Evolutionary conservation across 53 echinoderm and acorn worm species (phyloP).

Genomic region (Apostichopus leukothele): DNA sequence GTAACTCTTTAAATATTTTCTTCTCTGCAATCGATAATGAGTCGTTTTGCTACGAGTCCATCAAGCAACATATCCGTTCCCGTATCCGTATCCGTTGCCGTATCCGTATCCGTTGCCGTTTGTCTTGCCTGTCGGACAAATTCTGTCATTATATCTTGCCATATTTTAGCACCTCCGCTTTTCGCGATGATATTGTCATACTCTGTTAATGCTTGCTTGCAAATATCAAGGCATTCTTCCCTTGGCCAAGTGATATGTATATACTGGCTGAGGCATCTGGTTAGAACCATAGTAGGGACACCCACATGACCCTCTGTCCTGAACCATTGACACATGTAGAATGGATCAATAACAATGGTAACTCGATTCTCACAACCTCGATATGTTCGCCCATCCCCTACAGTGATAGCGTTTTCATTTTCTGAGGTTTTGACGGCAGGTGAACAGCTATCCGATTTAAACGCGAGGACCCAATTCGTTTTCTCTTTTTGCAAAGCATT

Average conservation of each 20-base stretch:
- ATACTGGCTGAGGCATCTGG: slow-evolving; percentile 11
- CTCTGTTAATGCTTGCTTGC: background rate
- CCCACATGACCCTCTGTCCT: slow-evolving; percentile 31
- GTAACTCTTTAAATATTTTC: background rate
- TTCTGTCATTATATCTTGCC: background rate
- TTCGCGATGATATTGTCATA: background rate
- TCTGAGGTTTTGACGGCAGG: background rate
- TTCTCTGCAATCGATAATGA: background rate
- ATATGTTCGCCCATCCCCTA: slow-evolving; percentile 27
- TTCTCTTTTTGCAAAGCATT: background rate
- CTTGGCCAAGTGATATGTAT: slow-evolving; percentile 28
- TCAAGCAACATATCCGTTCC: background rate
- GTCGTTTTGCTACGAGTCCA: background rate
- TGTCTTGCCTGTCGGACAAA: slow-evolving; percentile 22
- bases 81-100: no score
- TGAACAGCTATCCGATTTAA: background rate
- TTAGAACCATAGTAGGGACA: slow-evolving; percentile 15
- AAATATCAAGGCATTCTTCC: background rate
- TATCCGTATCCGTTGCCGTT: background rate
- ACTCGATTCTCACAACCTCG: slow-evolving; percentile 25
- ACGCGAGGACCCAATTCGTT: slow-evolving; percentile 21
- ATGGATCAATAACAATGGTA: slow-evolving; percentile 24
- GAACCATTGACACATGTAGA: slow-evolving; percentile 26
- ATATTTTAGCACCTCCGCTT: background rate
- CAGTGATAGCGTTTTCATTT: background rate